A percentile compares a stretch with the other conserved stretches of the same genome.
These are phyloP conservation scores for Atrina japonica DNA, from an alignment of 2,888 invertebrate genomes.

Conservation along the genomic window DNA sequence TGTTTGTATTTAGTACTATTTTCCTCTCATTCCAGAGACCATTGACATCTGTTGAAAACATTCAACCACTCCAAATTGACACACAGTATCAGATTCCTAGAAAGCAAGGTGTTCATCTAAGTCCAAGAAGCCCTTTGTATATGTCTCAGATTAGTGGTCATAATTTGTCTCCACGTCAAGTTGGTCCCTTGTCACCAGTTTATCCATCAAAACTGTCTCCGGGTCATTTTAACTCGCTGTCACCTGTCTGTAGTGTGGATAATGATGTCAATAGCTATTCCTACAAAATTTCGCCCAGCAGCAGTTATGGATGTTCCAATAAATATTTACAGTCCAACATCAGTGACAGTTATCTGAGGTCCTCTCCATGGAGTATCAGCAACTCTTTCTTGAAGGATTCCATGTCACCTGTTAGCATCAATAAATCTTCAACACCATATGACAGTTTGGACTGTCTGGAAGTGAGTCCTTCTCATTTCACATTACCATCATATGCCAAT, in stretches of 20 bases:
- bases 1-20: too few relatives aligned
- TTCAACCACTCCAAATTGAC: conserved; percentile 1
- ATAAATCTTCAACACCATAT: neutral
- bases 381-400: too few relatives aligned
- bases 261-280: too few relatives aligned
- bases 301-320: too few relatives aligned
- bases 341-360: too few relatives aligned
- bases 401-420: too few relatives aligned
- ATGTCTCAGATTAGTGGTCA: neutral
- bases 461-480: conserved; percentile 60
- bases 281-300: too few relatives aligned
- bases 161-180: conserved; percentile 1
- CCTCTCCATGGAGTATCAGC: too few relatives aligned
- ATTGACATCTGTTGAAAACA: conserved; percentile 16
- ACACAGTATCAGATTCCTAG: neutral
- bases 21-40: neutral
- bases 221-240: too few relatives aligned
- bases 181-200: neutral
- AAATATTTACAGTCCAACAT: too few relatives aligned
- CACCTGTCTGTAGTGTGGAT: too few relatives aligned
- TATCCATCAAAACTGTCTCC: neutral
- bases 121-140: conserved; percentile 4
- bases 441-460: conserved; percentile 59
- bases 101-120: neutral
- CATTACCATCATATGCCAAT: conserved; percentile 60